These are phyloP conservation scores for Cryptoprocta ferox DNA, from an alignment of 2,797 vertebrate genomes.

Conservation along the genomic window DNA sequence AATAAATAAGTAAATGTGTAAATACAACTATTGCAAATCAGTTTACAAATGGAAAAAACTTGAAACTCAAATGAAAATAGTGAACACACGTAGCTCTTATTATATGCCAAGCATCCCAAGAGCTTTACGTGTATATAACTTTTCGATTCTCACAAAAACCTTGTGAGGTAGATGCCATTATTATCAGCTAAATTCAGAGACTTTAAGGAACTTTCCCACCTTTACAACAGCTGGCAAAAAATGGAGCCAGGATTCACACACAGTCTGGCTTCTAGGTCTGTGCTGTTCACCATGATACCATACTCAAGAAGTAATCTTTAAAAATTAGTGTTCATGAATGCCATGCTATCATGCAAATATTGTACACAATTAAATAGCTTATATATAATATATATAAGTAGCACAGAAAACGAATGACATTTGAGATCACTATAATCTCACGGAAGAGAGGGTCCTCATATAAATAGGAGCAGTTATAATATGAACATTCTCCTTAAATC, in stretches of 20 bases:
- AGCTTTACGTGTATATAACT: background rate
- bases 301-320: background rate
- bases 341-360: background rate
- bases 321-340: background rate
- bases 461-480: background rate
- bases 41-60: background rate
- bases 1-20: background rate
- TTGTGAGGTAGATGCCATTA: background rate
- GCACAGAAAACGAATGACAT: background rate
- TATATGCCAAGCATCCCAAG: background rate
- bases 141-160: background rate
- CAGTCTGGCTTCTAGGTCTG: background rate
- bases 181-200: background rate
- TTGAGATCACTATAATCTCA: background rate
- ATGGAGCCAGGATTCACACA: background rate
- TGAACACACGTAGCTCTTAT: background rate
- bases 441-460: background rate
- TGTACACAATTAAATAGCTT: background rate
- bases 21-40: background rate
- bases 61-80: slow-evolving; percentile 34
- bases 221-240: background rate
- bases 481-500: background rate
- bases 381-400: background rate
- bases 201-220: background rate
- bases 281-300: background rate